A percentile compares a stretch with the other conserved stretches of the same genome.
Evolutionary conservation across 2,888 invertebrate species (phyloP).

Genomic region (Portevinia maculata): DNA sequence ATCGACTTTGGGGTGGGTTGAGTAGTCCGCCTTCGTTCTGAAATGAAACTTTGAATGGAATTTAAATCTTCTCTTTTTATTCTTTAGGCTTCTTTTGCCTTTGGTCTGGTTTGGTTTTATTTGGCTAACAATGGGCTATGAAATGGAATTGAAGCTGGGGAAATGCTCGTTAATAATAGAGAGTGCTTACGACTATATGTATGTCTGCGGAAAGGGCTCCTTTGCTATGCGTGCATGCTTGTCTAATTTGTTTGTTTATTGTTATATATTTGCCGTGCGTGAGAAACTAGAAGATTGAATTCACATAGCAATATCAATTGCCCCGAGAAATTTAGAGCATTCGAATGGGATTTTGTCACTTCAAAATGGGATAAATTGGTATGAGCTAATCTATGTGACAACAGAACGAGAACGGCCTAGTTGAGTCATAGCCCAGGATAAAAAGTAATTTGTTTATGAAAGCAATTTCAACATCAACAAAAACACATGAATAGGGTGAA

Average conservation of each 20-base stretch:
- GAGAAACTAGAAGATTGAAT: slow-evolving; percentile 29
- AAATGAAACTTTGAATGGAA: slow-evolving; percentile 64
- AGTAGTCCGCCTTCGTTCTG: slow-evolving; percentile 28
- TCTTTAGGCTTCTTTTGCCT: slow-evolving; percentile 25
- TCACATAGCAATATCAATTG: slow-evolving; percentile 66
- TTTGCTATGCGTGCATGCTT: slow-evolving; percentile 56
- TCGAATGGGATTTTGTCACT: slow-evolving; percentile 58
- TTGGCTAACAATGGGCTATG: slow-evolving; percentile 60
- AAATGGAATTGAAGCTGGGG: slow-evolving; percentile 58
- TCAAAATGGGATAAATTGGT: slow-evolving; percentile 37
- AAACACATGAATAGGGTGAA: too few relatives aligned
- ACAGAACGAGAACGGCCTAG: slow-evolving; percentile 30
- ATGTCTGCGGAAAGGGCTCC: slow-evolving; percentile 13
- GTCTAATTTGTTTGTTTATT: slow-evolving; percentile 70
- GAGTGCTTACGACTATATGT: slow-evolving; percentile 27
- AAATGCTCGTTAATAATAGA: slow-evolving; percentile 67
- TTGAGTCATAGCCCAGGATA: slow-evolving; percentile 46
- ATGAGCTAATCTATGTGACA: slow-evolving; percentile 50
- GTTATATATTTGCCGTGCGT: slow-evolving; percentile 62
- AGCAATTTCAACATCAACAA: too few relatives aligned
- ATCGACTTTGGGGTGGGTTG: slow-evolving; percentile 16
- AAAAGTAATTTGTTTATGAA: too few relatives aligned
- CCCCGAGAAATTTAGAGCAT: slow-evolving; percentile 49
- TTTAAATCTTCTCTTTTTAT: slow-evolving; percentile 40
- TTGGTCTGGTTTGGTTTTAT: slow-evolving; percentile 61